A percentile compares a stretch with the other conserved stretches of the same genome.
Evolutionary conservation across 1,140 invertebrate genomes (phyloP).

Genomic region (Triops cancriformis): DNA sequence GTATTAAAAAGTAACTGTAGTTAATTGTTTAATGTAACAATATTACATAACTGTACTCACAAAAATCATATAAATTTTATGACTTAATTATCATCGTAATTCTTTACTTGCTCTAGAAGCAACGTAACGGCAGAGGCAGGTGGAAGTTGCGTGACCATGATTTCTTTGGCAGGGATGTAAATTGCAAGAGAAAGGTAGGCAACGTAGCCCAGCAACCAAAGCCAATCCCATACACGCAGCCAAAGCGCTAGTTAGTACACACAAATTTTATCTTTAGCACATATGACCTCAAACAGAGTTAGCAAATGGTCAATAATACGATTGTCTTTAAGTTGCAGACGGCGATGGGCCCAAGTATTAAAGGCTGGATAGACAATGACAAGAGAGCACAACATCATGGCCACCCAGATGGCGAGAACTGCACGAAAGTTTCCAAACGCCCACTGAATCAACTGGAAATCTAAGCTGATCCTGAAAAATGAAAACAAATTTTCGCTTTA

Average conservation of each 20-base stretch:
- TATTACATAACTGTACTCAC: too few species aligned
- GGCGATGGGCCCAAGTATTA: conserved; percentile 40
- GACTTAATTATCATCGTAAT: neutral
- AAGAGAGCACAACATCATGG: conserved; percentile 45
- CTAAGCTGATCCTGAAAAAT: conserved; percentile 45
- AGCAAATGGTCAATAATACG: neutral
- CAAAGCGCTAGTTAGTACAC: neutral
- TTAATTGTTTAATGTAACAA: too few species aligned
- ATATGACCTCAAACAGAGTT: neutral
- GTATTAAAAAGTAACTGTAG: neutral
- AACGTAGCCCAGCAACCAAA: conserved; percentile 33
- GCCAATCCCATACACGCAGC: conserved; percentile 37
- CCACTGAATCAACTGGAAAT: conserved; percentile 46
- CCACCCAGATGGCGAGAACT: conserved; percentile 48
- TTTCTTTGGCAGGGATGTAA: conserved; percentile 44
- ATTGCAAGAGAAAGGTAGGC: conserved; percentile 33
- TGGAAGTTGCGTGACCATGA: conserved; percentile 48
- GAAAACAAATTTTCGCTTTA: conserved; percentile 16
- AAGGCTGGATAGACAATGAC: conserved; percentile 44
- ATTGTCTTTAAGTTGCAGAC: neutral
- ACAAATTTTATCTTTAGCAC: neutral
- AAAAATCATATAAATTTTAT: neutral
- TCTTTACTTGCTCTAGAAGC: conserved; percentile 50
- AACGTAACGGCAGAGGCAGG: conserved; percentile 50
- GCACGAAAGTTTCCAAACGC: conserved; percentile 49